A percentile compares a stretch with the other conserved stretches of the same genome.
phyloP scores from a whole-genome alignment of 2,797 vertebrate species.

The Melanotaenia boesemani region DNA sequence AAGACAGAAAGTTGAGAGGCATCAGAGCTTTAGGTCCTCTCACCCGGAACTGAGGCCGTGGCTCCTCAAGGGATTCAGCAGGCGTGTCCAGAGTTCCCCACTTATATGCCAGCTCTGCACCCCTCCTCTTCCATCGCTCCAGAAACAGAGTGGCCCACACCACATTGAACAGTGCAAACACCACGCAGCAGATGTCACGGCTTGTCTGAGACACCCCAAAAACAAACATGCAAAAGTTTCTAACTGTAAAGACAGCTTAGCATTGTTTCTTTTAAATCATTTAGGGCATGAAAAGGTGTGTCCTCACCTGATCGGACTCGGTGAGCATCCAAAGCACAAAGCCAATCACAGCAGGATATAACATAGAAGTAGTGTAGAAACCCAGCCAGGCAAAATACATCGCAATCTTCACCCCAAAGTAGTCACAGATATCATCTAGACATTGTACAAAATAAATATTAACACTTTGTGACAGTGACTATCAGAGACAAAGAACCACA shows the following conservation, averaged over 20 bases:
- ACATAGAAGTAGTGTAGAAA: constrained; percentile 97
- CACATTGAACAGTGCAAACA: constrained; percentile 97
- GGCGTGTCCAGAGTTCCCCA: constrained; percentile 96
- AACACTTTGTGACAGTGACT: too few relatives aligned
- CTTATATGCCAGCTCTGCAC: constrained; percentile 95
- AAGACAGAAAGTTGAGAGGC: neutral
- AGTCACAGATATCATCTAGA: constrained; percentile 97
- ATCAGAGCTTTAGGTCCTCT: constrained; percentile 50
- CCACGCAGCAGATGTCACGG: constrained; percentile 95
- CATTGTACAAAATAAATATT: neutral
- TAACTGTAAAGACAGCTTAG: neutral
- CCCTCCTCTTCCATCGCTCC: constrained; percentile 96
- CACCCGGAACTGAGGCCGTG: constrained; percentile 95
- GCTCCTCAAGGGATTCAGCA: constrained; percentile 91
- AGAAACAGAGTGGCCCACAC: constrained; percentile 97
- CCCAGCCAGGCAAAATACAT: constrained; percentile 99
- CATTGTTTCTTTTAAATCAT: neutral
- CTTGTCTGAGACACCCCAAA: constrained; percentile 86
- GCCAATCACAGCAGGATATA: constrained; percentile 95
- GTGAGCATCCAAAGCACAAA: constrained; percentile 96
- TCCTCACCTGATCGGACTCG: constrained; percentile 92
- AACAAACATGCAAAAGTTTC: constrained; percentile 3
- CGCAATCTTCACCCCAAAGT: constrained; percentile 97
- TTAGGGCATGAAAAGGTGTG: neutral
- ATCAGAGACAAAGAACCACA: neutral